Conservation (phyloP, 2,888 invertebrate species). For the Hemistola chrysoprasaria region DNA sequence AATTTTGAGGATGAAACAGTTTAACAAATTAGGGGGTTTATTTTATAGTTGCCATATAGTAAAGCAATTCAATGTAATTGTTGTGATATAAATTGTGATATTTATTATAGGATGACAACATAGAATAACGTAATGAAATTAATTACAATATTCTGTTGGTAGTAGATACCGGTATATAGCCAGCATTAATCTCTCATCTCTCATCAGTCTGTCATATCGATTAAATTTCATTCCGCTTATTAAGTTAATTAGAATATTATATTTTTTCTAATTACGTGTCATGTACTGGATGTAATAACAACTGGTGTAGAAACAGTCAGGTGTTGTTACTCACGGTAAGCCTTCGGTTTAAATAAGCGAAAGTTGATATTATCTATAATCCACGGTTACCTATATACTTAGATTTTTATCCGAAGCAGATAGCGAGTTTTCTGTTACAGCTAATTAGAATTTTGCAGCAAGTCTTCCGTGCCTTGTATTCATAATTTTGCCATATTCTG, state of each 20-base stretch:
- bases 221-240: constrained; percentile 41
- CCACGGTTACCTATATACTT: constrained; percentile 22
- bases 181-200: constrained; percentile 44
- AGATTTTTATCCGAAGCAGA: constrained; percentile 44
- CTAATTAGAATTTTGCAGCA: constrained; percentile 30
- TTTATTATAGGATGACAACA: too few relatives aligned
- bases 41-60: too few relatives aligned
- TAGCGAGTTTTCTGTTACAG: constrained; percentile 27
- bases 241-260: constrained; percentile 40
- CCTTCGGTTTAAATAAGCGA: constrained; percentile 53
- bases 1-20: background rate
- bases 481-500: constrained; percentile 1
- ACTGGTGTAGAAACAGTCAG: constrained; percentile 13
- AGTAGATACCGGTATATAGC: constrained; percentile 27
- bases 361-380: constrained; percentile 41
- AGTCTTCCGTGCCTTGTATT: constrained; percentile 19
- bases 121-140: constrained; percentile 16
- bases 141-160: constrained; percentile 19
- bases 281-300: constrained; percentile 13
- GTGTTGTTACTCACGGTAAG: constrained; percentile 29
- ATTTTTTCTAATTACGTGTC: constrained; percentile 40
- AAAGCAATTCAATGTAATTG: too few relatives aligned
- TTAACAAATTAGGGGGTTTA: too few relatives aligned
- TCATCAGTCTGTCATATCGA: constrained; percentile 45
- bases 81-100: too few relatives aligned